phyloP scores from a whole-genome alignment of 2,888 invertebrate species.

The Hofmannophila pseudospretella region DNA sequence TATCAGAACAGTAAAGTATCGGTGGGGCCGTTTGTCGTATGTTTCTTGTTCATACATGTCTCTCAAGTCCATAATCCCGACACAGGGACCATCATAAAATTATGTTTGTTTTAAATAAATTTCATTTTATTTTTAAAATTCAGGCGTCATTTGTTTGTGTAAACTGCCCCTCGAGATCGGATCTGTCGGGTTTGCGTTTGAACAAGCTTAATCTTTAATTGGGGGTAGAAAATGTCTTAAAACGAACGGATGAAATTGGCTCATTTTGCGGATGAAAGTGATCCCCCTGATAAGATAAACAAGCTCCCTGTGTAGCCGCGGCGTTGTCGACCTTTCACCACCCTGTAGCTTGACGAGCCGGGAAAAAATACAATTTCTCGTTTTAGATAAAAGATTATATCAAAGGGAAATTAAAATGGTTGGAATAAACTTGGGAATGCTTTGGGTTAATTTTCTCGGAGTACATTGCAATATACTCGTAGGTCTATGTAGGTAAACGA shows the following conservation, averaged over 20 bases:
- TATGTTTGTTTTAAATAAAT: too few relatives aligned
- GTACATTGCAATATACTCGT: too few relatives aligned
- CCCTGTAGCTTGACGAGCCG: slow-evolving; percentile 11
- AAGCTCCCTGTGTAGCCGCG: slow-evolving; percentile 23
- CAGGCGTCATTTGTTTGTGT: slow-evolving; percentile 8
- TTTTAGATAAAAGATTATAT: slow-evolving; percentile 14
- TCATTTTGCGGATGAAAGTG: slow-evolving; percentile 33
- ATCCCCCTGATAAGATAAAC: slow-evolving; percentile 38
- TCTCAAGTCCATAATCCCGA: too few relatives aligned
- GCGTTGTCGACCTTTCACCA: slow-evolving; percentile 12
- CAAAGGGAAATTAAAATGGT: slow-evolving; percentile 4
- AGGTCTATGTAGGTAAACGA: too few relatives aligned
- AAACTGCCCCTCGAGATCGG: slow-evolving; percentile 5
- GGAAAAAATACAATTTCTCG: slow-evolving; percentile 22
- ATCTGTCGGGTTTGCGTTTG: slow-evolving; percentile 4
- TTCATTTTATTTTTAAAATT: too few relatives aligned
- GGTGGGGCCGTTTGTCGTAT: too few relatives aligned
- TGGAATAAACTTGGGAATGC: not conserved
- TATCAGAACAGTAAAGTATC: too few relatives aligned
- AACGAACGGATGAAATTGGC: slow-evolving; percentile 28
- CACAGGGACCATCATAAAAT: too few relatives aligned
- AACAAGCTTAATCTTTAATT: slow-evolving; percentile 26
- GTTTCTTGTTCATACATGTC: too few relatives aligned
- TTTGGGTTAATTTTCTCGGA: not conserved
- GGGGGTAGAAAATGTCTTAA: slow-evolving; percentile 27